phyloP scores from a whole-genome alignment of 2,797 vertebrate genomes.

The Pangasius mekongensis region DNA sequence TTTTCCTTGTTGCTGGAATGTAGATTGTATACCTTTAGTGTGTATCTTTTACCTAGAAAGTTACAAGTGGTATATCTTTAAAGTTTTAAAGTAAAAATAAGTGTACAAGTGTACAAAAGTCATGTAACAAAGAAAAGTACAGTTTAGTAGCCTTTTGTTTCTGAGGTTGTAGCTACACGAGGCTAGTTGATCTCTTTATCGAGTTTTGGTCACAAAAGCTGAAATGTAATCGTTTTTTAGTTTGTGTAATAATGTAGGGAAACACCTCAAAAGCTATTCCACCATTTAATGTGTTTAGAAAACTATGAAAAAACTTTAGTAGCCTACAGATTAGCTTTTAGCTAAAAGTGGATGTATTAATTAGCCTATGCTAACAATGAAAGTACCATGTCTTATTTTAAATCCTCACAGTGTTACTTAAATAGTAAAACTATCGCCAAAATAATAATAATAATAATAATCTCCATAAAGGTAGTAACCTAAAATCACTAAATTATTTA shows the following conservation, averaged over 20 bases:
- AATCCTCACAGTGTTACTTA: not conserved
- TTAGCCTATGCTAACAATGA: not conserved
- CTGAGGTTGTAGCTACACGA: not conserved
- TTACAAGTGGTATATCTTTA: not conserved
- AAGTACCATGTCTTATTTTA: not conserved
- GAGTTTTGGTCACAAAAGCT: not conserved
- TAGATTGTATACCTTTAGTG: not conserved
- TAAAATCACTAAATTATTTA: not conserved
- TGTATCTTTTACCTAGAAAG: not conserved
- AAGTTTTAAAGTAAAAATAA: not conserved
- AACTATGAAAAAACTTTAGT: not conserved
- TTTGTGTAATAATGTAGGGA: not conserved
- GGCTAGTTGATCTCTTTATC: not conserved
- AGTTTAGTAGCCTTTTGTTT: not conserved
- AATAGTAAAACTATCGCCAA: not conserved
- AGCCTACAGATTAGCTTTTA: not conserved
- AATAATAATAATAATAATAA: not conserved
- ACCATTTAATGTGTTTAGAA: not conserved
- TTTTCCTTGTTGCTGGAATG: not conserved
- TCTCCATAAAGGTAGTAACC: no score
- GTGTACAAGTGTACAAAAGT: not conserved
- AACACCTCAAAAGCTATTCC: not conserved
- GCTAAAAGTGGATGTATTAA: not conserved
- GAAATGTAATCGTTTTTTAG: not conserved
- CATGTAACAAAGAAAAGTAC: not conserved